phyloP scores from a whole-genome alignment of 2,113 vertebrate species.

The Saguinus imperator region DNA sequence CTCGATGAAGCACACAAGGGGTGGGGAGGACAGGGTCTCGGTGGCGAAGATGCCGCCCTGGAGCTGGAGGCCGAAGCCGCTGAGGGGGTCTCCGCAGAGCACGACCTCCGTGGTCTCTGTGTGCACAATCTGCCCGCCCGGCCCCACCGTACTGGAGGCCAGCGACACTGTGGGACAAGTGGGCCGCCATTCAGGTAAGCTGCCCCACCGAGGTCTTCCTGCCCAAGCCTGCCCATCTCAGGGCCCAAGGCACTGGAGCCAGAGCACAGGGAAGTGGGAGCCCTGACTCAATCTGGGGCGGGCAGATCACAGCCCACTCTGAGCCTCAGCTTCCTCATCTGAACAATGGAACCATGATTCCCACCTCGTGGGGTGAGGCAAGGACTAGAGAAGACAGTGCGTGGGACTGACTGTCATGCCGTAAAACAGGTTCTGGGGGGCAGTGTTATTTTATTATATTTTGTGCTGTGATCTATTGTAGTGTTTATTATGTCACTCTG shows the following conservation, averaged over 20 bases:
- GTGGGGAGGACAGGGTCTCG: constrained; percentile 93
- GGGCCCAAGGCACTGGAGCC: not conserved
- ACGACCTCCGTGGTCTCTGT: constrained; percentile 94
- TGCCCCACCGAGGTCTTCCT: not conserved
- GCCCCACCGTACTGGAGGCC: constrained; percentile 95
- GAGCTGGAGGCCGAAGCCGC: constrained; percentile 97
- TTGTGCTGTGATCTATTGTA: too few relatives aligned
- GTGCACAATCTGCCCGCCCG: constrained; percentile 96
- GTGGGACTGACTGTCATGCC: not conserved
- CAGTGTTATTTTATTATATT: too few relatives aligned
- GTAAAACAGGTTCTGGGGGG: not conserved
- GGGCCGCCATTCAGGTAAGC: not conserved
- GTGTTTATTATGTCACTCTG: not conserved
- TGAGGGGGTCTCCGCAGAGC: constrained; percentile 95
- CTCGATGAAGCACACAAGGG: constrained; percentile 95
- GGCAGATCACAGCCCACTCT: not conserved
- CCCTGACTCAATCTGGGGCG: rapidly evolving
- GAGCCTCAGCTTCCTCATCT: not conserved
- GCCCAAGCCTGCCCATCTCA: not conserved
- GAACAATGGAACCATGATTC: rapidly evolving
- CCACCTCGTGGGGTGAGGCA: not conserved
- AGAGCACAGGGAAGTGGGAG: not conserved
- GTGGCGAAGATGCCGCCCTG: constrained; percentile 98
- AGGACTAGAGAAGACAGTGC: not conserved
- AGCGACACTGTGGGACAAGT: constrained; percentile 89